Percentiles rank a stretch among this genome's conserved stretches.
These are phyloP conservation scores for Leistus spinibarbis DNA, from an alignment of 2,888 invertebrate species.

Conservation along the genomic window DNA sequence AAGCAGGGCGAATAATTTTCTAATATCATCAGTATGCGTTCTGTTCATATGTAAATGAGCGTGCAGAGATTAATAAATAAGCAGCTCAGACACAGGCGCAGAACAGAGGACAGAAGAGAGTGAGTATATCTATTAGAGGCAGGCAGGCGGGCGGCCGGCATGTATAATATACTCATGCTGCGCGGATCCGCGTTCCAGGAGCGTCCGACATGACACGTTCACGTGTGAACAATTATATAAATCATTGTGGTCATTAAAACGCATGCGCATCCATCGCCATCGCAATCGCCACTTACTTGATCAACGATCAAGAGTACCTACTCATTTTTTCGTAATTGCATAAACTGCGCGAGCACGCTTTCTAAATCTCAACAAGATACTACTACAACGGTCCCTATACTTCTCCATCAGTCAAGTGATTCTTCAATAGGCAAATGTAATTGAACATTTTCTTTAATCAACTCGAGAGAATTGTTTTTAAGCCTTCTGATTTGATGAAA, in stretches of 20 bases:
- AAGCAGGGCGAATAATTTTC: too few species aligned
- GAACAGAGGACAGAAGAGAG: too few species aligned
- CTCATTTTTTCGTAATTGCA: neutral
- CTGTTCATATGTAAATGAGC: too few species aligned
- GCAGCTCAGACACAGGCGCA: too few species aligned
- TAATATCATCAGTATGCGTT: too few species aligned
- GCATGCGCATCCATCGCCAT: neutral
- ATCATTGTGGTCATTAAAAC: neutral
- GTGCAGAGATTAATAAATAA: too few species aligned
- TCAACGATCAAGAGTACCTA: neutral
- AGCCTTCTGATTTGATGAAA: too few species aligned
- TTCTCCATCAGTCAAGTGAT: neutral
- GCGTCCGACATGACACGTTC: neutral
- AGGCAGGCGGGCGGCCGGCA: too few species aligned
- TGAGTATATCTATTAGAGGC: neutral
- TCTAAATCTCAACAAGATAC: neutral
- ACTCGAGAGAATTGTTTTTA: neutral
- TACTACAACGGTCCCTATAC: too few species aligned
- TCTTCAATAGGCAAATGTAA: neutral
- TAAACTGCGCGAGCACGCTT: neutral
- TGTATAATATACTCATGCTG: too few species aligned
- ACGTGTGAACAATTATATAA: conserved; percentile 6
- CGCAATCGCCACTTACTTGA: neutral
- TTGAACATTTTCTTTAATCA: neutral
- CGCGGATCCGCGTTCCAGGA: neutral